Evolutionary conservation across 1,140 invertebrate species (phyloP), one percentile per base, ranked within the genome.

Genomic region (Antheraea mylitta): DNA sequence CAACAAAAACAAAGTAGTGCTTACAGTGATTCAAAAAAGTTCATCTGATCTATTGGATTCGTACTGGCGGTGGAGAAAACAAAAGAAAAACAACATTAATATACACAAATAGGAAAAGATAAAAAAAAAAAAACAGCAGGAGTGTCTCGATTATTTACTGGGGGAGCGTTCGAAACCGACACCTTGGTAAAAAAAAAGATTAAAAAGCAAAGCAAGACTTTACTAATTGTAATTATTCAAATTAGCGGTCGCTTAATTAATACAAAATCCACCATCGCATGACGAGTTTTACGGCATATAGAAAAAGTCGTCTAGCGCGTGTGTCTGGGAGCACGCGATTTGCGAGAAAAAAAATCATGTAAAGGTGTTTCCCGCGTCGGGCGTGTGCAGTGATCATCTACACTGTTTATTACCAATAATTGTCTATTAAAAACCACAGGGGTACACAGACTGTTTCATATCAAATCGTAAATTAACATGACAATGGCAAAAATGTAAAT

Each of bases 1-100:
- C 73, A 74, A 73, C 38, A 64, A 66, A 75, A 72, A 80, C 77
- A 69, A 81, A 86, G 82, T 81, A 68, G 79, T 83, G 85, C 89
- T 91, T 91, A 91, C 89, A 91, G 87, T 74, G 89, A 91, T 70
- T 91, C 89, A 89, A 91, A 91, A 90, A 90, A 91, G 87, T 90
- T 91, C 86, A 91, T 90, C 87, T 91, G 89, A 91, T 91, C 89
- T 85, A 89, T 85, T 77, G 89, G 89, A 86, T 91, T 91, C 82
- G 89, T 91, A 89, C 89, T 91, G 87, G 87, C 73, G 81, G 75
- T 68, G 68, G 62, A 64, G 66, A 68, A 77, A 77, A 61, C 59
- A 84, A 84, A 86, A 77, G 78, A 85, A 83, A 87, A 82, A 80
- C 67, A 83, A 79, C 84, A 88, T 88, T 86, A 89, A 80, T 85